Base-by-base conservation (phyloP, 2,888 invertebrate genomes). In the Gibbula magus region DNA sequence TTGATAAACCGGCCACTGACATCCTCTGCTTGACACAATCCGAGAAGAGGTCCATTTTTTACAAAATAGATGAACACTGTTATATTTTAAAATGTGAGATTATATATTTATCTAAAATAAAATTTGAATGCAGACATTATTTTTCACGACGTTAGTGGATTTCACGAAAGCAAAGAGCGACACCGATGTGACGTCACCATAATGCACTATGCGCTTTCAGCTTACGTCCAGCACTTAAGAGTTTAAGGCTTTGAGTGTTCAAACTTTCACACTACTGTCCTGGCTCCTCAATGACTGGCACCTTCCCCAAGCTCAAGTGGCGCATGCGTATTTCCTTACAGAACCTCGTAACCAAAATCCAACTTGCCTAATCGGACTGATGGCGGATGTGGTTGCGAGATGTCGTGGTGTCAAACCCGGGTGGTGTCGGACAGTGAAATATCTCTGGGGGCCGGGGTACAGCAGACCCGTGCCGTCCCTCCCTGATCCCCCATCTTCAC, bases 161-260 rank as follows among this genome's bases (percentile, higher is more conserved):
- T 45, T 45, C 45, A 45, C 13, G 45, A 45, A 8, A 45, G 5
- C 45, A 45, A 10, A 45, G 45, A 45, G 10, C 45, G 45, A 45
- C 35, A 3, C 3, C 13, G 45, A 13, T 45, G 45, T 45, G 45
- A 45, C 10, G 45, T 45, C 45, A 10, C 45, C 1, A 45, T 45
- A 45, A 45, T 45, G 45, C 45, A 45, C 45, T 45, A 45, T 45
- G 45, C 13, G 45, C 45, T 45, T 45, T 45, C 13, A 45, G 45
- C 45, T 1, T 61, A 29, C 22, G 29, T 32, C 18, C 25, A 29
- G n/a, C 61, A 61, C 61, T 61, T 61, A 61, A 61, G 61, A 61
- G 29, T 61, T 61, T 61, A 61, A 61, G 61, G 16, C 61, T 25
- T 61, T 61, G 29, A 61, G 61, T 61, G 61, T 61, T 61, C 61